Evolutionary conservation across 2,113 vertebrate genomes (phyloP), one percentile per base, ranked within the genome.

Genomic region (Ascaphus truei): DNA sequence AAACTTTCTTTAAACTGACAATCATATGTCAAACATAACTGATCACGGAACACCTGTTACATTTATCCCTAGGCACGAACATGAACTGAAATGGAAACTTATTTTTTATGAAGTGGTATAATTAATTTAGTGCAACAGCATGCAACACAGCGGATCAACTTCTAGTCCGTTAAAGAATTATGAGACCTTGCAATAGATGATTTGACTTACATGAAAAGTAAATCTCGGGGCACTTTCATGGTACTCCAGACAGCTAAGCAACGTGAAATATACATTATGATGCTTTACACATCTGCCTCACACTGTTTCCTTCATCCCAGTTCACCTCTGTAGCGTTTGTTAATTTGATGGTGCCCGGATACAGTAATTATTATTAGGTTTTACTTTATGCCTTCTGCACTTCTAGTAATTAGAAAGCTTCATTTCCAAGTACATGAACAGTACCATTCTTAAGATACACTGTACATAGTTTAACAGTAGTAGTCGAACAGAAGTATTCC

Each of bases 41-140:
- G n/a, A n/a, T n/a, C n/a, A n/a, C n/a, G n/a, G 60, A 62, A 50
- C 60, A 62, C 60, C 43, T 62, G 43, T 41, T 62, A 20, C 22
- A 50, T 20, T 48, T 50, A 50, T n/a, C n/a, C 60, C 60, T 18
- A 20, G 60, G 29, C 43, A 5, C 60, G 20, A 50, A n/a, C n/a
- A n/a, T 33, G 43, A 47, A 50, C 45, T 50, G 60, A 62, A 62
- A 62, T 15, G 31, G 18, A 33, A 62, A n/a, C n/a, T n/a, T n/a
- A n/a, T n/a, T n/a, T n/a, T n/a, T n/a, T n/a, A n/a, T n/a, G n/a
- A 33, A 62, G 60, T 62, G 60, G 43, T 48, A 62, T 62, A 50
- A 62, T 50, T 9, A 62, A 62, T 43, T n/a, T 62, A 62, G 60
- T 50, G 41, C 43, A 23, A 39, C 20, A 50, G 60, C 41, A 16